Base-by-base conservation (phyloP, 92 coral and sea anemone genomes). In the Hydrozoanthus gracilis region DNA sequence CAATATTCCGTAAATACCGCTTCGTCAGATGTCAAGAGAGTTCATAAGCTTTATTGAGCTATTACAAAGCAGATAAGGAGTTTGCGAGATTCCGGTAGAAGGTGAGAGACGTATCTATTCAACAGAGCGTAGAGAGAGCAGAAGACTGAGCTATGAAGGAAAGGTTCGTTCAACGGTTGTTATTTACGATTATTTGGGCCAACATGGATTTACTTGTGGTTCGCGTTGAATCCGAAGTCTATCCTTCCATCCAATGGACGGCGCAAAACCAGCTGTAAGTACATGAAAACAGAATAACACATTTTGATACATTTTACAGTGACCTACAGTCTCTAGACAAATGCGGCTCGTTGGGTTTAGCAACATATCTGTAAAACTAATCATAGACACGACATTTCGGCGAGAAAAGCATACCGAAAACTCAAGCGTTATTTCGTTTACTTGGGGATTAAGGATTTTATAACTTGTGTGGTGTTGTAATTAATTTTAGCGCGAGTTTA, bases 241-340 rank as follows among this genome's bases (percentile, higher is more conserved):
- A 89, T 76, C 96, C 96, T 4, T 89, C 96, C 44, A 79, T 93
- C 13, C 93, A 91, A 62, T 93, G 96, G 96, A 86, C 93, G 60
- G 94, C 96, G 39, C 92, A 92, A 9, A 93, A 93, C 86, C 96
- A 94, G 14, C 83, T 91, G 96, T 93, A 93, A 93, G 96, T 93
- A 76, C 66, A 76, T 27, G 65, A 76, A 54, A 52, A 54, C 16
- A 51, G 58, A 76, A 58, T 76, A 80, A 80, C 8, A 20, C 16
- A 35, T 62, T 47, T 79, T 51, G 72, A 64, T 79, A 48, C 20
- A 45, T 50, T 80, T 16, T 27, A 17, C 10, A 4, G 70, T n/a
- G 70, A 64, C 11, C 78, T n/a, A 48, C 45, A 14, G 15, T 66
- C 39, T 70, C 54, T 76, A 54, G 51, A 47, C 17, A 52, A 51